Base-by-base conservation (phyloP, 2,797 vertebrate species). In the Poliocrania exsul region DNA sequence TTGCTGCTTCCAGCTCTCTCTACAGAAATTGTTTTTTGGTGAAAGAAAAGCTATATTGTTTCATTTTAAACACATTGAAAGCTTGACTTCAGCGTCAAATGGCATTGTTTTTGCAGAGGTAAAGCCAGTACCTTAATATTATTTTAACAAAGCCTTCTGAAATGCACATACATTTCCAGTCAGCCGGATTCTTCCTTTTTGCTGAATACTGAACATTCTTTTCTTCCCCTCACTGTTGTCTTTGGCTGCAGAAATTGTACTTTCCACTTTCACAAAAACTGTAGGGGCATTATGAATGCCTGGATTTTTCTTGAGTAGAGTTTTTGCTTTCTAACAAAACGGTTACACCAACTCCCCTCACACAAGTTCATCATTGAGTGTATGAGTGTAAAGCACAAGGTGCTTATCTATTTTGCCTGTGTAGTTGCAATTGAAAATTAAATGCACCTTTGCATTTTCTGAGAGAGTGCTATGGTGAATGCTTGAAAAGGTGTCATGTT, bases 181-280 rank as follows among this genome's bases (percentile, higher is more conserved):
- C 96, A 97, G 95, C 95, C 92, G 24, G 89, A 97, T 97, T 97
- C 97, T 97, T 98, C 96, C 96, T 97, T 97, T 96, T 96, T 95
- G 97, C 96, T 94, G 96, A 97, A 97, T 98, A 94, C 93, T 96
- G 92, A 97, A 95, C 98, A 97, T 98, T 98, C 97, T 97, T 97
- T 97, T 96, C 97, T 97, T 97, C 96, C 93, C 93, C 93, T 96
- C 86, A 78, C 92, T 98, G 97, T 98, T 98, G 97, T 98, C 95
- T 97, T 98, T 98, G 98, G 97, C 97, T 91, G 66, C 81, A 81
- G 92, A 67, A 81, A 93, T 95, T 88, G 93, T 96, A 98, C 96
- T 98, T 98, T 98, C 98, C 97, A 97, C 95, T 97, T 97, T 97
- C 92, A 83, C 91, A 97, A 95, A 97, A 96, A 96, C 93, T 91